Conservation (phyloP, 2,888 invertebrate genomes). For the Fabriciana adippe region DNA sequence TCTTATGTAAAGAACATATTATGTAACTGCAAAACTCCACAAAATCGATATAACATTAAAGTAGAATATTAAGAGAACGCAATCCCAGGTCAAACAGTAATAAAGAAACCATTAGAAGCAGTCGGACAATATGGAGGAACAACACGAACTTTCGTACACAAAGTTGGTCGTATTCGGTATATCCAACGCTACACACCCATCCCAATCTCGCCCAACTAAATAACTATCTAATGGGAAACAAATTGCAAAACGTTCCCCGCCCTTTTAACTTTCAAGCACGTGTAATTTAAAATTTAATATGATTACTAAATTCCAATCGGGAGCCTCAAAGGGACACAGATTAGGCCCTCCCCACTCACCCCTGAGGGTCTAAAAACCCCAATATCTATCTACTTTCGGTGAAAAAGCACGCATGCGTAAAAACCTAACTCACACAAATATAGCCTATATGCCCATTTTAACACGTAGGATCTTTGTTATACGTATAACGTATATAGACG, state of each 20-base stretch:
- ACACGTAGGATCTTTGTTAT: slow-evolving; percentile 49
- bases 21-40: too few species aligned
- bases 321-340: slow-evolving; percentile 78
- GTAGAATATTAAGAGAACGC: background rate
- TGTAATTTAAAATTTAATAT: slow-evolving; percentile 82
- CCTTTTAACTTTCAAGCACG: slow-evolving; percentile 73
- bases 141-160: slow-evolving; percentile 15
- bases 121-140: slow-evolving; percentile 20
- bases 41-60: background rate
- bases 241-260: slow-evolving; percentile 60
- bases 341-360: slow-evolving; percentile 66
- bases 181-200: slow-evolving; percentile 10
- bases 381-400: slow-evolving; percentile 76
- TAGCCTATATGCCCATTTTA: slow-evolving; percentile 65
- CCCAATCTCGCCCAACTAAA: slow-evolving; percentile 45
- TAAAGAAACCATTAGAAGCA: slow-evolving; percentile 25
- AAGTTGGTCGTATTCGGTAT: slow-evolving; percentile 6
- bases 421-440: slow-evolving; percentile 71
- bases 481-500: slow-evolving; percentile 54
- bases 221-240: slow-evolving; percentile 74
- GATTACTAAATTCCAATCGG: slow-evolving; percentile 82
- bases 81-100: slow-evolving; percentile 17
- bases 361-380: slow-evolving; percentile 73
- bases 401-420: slow-evolving; percentile 80
- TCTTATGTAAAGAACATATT: too few species aligned